A percentile compares a stretch with the other conserved stretches of the same genome.
Evolutionary conservation across 2,797 vertebrate species (phyloP).

Genomic region (Fundulus diaphanus): DNA sequence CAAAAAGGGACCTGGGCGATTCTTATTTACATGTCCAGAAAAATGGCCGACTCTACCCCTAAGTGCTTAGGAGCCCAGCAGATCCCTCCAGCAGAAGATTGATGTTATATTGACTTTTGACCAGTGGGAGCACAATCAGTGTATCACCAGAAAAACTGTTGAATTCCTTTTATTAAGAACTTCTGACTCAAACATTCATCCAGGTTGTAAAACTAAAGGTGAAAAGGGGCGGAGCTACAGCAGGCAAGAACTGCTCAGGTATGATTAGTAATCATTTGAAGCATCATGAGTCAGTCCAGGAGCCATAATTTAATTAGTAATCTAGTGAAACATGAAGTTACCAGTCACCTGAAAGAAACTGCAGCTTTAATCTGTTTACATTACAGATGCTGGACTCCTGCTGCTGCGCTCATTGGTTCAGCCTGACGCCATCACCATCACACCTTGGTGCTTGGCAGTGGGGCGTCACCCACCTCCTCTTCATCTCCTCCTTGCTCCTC

Average conservation of each 20-base stretch:
- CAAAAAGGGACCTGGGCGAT: too few relatives aligned
- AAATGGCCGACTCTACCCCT: too few relatives aligned
- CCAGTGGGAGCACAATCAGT: background rate
- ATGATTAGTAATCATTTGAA: background rate
- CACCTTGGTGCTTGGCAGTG: constrained; percentile 66
- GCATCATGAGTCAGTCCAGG: background rate
- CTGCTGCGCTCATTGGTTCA: background rate
- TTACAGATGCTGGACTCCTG: background rate
- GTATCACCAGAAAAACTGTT: background rate
- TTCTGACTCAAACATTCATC: background rate
- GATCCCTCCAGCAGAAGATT: too few relatives aligned
- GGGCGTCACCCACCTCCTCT: constrained; percentile 17
- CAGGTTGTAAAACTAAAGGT: background rate
- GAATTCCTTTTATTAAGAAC: background rate
- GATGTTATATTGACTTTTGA: background rate
- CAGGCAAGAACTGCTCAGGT: background rate
- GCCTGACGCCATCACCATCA: constrained; percentile 42
- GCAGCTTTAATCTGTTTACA: background rate
- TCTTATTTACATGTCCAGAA: too few relatives aligned
- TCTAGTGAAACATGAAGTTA: background rate
- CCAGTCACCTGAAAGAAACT: background rate
- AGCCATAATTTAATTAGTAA: background rate
- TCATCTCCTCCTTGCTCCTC: constrained; percentile 13
- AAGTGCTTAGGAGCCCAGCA: too few relatives aligned
- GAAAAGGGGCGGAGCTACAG: background rate